Evolutionary conservation across 23 tunicate genomes (phyloP).

Genomic region (Halocynthia roretzi): DNA sequence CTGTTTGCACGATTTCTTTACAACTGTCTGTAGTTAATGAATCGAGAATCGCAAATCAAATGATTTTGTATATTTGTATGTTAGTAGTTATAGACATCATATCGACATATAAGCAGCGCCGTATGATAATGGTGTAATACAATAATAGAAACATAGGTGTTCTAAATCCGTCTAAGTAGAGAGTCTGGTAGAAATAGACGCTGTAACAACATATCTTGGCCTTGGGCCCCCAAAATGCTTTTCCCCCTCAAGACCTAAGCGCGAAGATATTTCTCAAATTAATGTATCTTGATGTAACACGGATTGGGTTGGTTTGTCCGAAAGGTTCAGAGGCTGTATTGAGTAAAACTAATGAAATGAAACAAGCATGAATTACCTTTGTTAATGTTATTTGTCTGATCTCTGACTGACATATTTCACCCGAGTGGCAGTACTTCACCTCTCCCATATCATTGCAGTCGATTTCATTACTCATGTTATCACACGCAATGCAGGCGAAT

Average conservation of each 20-base stretch:
- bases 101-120: too few species aligned
- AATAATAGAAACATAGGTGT: too few species aligned
- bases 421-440: constrained; percentile 4
- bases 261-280: background rate
- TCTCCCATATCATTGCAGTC: constrained; percentile 17
- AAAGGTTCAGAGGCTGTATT: background rate
- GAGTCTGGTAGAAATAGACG: too few species aligned
- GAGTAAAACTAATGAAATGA: background rate
- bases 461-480: constrained; percentile 13
- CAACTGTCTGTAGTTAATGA: constrained; percentile 10
- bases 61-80: too few species aligned
- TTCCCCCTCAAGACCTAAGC: too few species aligned
- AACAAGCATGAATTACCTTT: background rate
- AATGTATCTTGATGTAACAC: background rate
- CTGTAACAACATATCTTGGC: too few species aligned
- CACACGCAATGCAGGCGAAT: constrained; percentile 25
- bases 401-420: constrained; percentile 42
- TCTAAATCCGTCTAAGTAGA: too few species aligned
- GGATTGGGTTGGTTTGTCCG: background rate
- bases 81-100: background rate
- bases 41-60: background rate
- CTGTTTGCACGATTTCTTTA: constrained; percentile 62
- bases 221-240: too few species aligned
- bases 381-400: constrained; percentile 26
- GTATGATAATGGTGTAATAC: too few species aligned